phyloP scores from a whole-genome alignment of 1,140 invertebrate species.

The Amphibalanus amphitrite region DNA sequence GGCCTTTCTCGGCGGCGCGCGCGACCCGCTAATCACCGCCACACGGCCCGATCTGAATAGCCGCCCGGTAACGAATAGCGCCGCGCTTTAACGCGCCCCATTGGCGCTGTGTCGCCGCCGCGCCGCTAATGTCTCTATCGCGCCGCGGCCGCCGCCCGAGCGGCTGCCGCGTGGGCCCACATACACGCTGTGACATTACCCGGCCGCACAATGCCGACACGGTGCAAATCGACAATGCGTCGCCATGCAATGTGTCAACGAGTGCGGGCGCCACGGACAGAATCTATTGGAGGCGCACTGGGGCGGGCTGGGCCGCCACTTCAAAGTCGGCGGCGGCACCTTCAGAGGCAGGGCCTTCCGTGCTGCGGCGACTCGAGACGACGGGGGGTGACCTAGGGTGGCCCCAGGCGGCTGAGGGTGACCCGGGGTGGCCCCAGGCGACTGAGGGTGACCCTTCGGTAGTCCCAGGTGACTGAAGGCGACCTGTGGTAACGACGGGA shows the following conservation, averaged over 20 bases:
- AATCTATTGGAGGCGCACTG: neutral
- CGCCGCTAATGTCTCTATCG: neutral
- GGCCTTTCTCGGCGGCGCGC: neutral
- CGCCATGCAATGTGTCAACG: neutral
- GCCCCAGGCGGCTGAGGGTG: too few species aligned
- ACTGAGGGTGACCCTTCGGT: too few species aligned
- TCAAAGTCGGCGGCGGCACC: neutral
- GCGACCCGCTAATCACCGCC: neutral
- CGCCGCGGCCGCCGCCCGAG: too few species aligned
- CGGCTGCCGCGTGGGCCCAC: neutral
- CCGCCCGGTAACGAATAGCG: neutral
- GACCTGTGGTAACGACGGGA: too few species aligned
- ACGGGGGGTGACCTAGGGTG: too few species aligned
- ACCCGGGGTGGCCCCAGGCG: too few species aligned
- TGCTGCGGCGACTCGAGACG: neutral
- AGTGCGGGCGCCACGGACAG: too few species aligned
- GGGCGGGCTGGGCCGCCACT: neutral
- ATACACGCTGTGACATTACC: neutral
- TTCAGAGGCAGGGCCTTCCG: neutral
- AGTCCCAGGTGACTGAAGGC: too few species aligned
- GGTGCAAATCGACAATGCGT: neutral
- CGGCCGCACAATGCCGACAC: neutral
- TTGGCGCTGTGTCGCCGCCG: neutral
- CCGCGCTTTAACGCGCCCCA: neutral
- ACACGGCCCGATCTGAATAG: neutral